Evolutionary conservation across 2,888 invertebrate species (phyloP).

Genomic region (Drosophila macrospina): DNA sequence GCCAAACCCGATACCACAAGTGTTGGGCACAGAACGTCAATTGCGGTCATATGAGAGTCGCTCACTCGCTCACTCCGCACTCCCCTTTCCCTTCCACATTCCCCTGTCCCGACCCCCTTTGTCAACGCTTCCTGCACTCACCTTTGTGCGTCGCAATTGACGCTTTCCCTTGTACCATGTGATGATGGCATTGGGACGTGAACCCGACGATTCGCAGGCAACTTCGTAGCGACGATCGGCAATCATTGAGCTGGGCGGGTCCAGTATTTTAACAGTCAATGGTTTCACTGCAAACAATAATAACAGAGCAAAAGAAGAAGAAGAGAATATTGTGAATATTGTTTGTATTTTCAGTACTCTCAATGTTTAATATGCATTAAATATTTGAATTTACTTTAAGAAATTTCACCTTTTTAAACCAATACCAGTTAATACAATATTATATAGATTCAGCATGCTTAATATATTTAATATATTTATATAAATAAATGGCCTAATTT

Average conservation of each 20-base stretch:
- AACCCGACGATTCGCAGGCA: conserved; percentile 93
- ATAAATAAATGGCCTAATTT: too few relatives aligned
- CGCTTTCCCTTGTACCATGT: conserved; percentile 96
- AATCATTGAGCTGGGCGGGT: conserved; percentile 89
- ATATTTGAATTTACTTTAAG: too few relatives aligned
- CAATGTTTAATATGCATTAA: too few relatives aligned
- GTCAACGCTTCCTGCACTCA: conserved; percentile 82
- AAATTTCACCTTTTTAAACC: too few relatives aligned
- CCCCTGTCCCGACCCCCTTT: accelerated
- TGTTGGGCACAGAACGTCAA: conserved; percentile 58
- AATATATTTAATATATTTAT: too few relatives aligned
- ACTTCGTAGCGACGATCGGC: conserved; percentile 94
- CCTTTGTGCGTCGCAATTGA: conserved; percentile 92
- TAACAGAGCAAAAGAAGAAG: neutral
- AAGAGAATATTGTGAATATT: too few relatives aligned
- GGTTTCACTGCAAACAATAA: conserved; percentile 89
- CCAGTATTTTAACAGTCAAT: conserved; percentile 91
- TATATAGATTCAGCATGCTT: too few relatives aligned
- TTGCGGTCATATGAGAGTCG: conserved; percentile 67
- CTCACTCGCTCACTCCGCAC: conserved; percentile 5
- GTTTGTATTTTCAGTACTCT: too few relatives aligned
- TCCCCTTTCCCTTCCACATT: neutral
- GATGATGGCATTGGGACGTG: conserved; percentile 93
- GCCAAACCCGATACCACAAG: conserved; percentile 15
- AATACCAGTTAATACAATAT: too few relatives aligned